These are phyloP conservation scores for Hypocryptadius cinnamomeus DNA, from an alignment of 2,113 vertebrate genomes.

Conservation along the genomic window DNA sequence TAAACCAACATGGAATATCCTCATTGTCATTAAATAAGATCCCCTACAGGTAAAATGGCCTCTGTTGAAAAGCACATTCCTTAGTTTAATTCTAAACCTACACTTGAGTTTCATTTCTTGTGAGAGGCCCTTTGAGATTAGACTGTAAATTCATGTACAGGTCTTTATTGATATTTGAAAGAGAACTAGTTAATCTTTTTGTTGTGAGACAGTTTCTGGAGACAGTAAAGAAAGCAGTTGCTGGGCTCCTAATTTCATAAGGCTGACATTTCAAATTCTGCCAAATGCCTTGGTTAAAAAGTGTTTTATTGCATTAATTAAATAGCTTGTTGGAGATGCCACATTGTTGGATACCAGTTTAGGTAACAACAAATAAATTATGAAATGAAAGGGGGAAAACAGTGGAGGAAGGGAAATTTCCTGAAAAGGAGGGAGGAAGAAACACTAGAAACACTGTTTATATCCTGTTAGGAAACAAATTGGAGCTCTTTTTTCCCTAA, in stretches of 20 bases:
- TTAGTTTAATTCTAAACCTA: neutral
- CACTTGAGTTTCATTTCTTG: neutral
- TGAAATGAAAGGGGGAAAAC: neutral
- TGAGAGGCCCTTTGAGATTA: neutral
- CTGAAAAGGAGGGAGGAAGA: neutral
- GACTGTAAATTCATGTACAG: neutral
- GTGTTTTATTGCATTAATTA: constrained; percentile 56
- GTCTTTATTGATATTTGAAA: neutral
- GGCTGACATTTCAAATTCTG: neutral
- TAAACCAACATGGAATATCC: neutral
- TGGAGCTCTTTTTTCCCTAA: neutral
- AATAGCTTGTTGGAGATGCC: constrained; percentile 1
- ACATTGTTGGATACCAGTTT: neutral
- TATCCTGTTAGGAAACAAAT: neutral
- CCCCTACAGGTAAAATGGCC: neutral
- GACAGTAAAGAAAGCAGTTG: neutral
- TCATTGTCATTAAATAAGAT: neutral
- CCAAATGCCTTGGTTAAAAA: constrained; percentile 1
- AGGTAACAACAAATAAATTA: constrained; percentile 46
- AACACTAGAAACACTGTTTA: neutral
- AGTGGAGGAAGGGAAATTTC: neutral
- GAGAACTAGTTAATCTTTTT: neutral
- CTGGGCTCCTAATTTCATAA: neutral
- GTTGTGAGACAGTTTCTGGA: neutral
- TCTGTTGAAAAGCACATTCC: neutral